Conservation (phyloP, 2,797 vertebrate genomes). For the Telmatherina bonti region DNA sequence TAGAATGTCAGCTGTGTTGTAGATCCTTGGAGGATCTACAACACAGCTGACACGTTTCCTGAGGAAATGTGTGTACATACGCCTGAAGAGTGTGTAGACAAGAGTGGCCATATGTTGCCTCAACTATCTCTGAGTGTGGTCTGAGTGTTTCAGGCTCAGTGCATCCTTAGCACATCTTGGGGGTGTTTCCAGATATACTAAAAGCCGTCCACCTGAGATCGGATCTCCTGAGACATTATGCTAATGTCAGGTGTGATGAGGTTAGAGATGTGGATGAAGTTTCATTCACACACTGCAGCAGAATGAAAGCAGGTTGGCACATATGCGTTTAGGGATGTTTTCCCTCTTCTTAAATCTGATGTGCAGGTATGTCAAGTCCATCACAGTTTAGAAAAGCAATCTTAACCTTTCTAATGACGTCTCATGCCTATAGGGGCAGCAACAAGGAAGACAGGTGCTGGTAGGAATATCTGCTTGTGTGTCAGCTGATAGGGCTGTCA, state of each 20-base stretch:
- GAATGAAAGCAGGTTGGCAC: background rate
- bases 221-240: background rate
- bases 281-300: slow-evolving; percentile 26
- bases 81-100: no score
- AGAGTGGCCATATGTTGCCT: background rate
- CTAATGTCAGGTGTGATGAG: background rate
- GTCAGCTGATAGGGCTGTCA: slow-evolving; percentile 30
- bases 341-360: slow-evolving; percentile 9
- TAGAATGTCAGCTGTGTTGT: background rate
- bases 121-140: background rate
- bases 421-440: slow-evolving; percentile 24
- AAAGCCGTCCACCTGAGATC: slow-evolving; percentile 1
- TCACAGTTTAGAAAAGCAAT: slow-evolving; percentile 24
- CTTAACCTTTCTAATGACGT: slow-evolving; percentile 28
- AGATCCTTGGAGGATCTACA: background rate
- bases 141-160: background rate
- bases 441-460: slow-evolving; percentile 9
- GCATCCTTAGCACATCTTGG: background rate
- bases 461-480: slow-evolving; percentile 32
- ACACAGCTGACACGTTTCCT: no score
- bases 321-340: slow-evolving; percentile 18
- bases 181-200: background rate
- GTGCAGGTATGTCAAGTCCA: slow-evolving; percentile 25
- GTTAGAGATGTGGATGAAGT: slow-evolving; percentile 11
- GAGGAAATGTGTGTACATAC: background rate